A percentile compares a stretch with the other conserved stretches of the same genome.
These are phyloP conservation scores for Trachymyrmex cornetzi DNA, from an alignment of 1,140 invertebrate species.

Conservation along the genomic window DNA sequence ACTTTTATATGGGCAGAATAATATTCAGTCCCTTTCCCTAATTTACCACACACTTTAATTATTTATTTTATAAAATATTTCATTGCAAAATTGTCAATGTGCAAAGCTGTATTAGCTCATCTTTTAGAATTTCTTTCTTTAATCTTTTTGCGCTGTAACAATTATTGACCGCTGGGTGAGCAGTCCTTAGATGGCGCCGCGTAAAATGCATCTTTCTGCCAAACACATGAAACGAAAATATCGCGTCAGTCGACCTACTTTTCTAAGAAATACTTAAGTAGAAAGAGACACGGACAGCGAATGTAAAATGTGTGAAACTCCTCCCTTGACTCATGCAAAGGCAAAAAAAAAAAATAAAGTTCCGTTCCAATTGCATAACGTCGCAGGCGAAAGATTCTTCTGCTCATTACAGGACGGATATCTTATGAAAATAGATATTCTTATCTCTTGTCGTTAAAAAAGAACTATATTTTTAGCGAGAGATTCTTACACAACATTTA, in stretches of 20 bases:
- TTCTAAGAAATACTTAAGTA: constrained; percentile 34
- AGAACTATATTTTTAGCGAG: constrained; percentile 28
- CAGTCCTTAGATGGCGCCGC: constrained; percentile 9
- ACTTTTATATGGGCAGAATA: background rate
- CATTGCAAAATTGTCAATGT: background rate
- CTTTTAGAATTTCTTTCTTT: background rate
- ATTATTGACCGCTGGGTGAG: constrained; percentile 14
- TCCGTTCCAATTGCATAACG: constrained; percentile 26
- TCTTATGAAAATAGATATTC: background rate
- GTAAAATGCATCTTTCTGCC: constrained; percentile 51
- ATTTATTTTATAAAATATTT: constrained; percentile 1
- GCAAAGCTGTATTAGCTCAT: background rate
- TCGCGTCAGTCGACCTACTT: constrained; percentile 48
- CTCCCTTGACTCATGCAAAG: constrained; percentile 3
- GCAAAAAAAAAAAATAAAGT: constrained; percentile 9
- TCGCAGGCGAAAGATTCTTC: constrained; percentile 4
- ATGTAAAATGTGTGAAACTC: constrained; percentile 10
- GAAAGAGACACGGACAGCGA: background rate
- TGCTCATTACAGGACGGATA: background rate
- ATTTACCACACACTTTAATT: background rate
- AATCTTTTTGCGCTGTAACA: background rate
- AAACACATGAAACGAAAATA: constrained; percentile 49
- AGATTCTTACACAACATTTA: background rate
- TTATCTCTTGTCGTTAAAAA: constrained; percentile 1
- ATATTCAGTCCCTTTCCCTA: background rate